Evolutionary conservation across 2,797 vertebrate genomes (phyloP), one percentile per base, ranked within the genome.

Genomic region (Microctenopoma lineatum): DNA sequence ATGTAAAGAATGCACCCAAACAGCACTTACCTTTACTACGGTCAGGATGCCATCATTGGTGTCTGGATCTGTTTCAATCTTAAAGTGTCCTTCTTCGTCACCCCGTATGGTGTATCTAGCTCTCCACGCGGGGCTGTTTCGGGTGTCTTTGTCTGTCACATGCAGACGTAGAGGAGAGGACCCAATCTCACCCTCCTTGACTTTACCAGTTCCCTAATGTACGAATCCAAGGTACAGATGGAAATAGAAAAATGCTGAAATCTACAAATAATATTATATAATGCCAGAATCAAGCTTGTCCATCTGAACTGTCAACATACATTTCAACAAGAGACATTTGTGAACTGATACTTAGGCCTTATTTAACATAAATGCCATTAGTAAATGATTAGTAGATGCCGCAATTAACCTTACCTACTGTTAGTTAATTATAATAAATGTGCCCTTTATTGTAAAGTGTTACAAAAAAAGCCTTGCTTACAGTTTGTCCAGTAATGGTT

Each of bases 41-140:
- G 80, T 90, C 58, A 94, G 83, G 74, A 94, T 74, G 41, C 92
- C 93, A 65, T 94, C 90, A 32, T 94, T 94, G n/a, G 87, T 94
- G 7, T 85, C 63, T 34, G 83, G 77, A 50, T 94, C 89, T 2
- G 92, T 94, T n/a, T 68, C 41, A 12, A 93, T 87, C 29, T 57
- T 0, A 3, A 91, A 94, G 84, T 92, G 70, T 5, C 44, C 60
- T 5, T 53, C 27, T 0, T 79, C 15, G 0, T 93, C 86, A 5
- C 89, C 91, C 0, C 84, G 64, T 29, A 93, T 46, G 47, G 39
- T 83, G 73, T 89, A 94, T 38, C 25, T 84, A 12, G 65, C 93
- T 63, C 68, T 92, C 92, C 93, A 94, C 0, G 57, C 92, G 0
- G 51, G 39, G 26, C 79, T 92, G 18, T 70, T 18, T 0, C 34